Conservation (phyloP, 2,113 vertebrate genomes). For the Sorex araneus region DNA sequence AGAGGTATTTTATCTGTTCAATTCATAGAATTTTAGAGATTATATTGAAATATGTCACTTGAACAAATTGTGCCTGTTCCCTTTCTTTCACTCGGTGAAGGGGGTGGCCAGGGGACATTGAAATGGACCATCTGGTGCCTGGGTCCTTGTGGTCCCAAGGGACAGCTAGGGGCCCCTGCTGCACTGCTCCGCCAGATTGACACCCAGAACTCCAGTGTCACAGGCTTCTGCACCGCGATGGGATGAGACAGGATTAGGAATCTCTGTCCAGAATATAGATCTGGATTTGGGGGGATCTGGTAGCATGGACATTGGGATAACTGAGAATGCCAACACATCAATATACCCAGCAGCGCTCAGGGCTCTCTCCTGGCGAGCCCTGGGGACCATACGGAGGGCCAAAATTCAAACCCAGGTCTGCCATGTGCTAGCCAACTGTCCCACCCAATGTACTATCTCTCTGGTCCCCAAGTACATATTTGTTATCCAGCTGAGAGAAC, state of each 20-base stretch:
- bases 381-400: no score
- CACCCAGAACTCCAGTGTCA: neutral
- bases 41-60: constrained; percentile 90
- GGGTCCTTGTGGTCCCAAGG: neutral
- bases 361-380: no score
- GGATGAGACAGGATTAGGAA: neutral
- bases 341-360: no score
- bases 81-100: neutral
- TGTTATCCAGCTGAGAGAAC: neutral
- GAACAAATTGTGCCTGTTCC: constrained; percentile 61
- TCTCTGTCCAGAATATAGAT: neutral
- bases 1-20: constrained; percentile 92
- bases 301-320: no score
- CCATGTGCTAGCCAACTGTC: no score
- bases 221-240: accelerated
- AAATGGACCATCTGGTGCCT: neutral
- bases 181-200: accelerated
- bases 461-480: neutral
- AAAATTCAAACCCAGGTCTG: no score
- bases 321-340: no score
- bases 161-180: neutral
- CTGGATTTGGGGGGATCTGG: no score
- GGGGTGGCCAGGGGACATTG: neutral
- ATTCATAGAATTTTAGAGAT: constrained; percentile 93
- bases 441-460: no score